Conservation (phyloP, 2,113 vertebrate genomes). For the Rhodinocichla rosea region DNA sequence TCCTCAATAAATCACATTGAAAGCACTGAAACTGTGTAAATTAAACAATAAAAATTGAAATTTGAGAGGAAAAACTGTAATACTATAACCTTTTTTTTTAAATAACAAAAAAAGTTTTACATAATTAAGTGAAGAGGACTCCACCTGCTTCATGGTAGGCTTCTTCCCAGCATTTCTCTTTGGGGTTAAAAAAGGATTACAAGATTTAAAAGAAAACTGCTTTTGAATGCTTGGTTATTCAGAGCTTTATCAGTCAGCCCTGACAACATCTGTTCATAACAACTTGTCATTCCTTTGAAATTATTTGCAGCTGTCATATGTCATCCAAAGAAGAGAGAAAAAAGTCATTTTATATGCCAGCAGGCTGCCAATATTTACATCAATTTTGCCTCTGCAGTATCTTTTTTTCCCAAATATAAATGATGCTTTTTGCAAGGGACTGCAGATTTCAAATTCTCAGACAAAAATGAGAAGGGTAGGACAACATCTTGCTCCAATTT, state of each 20-base stretch:
- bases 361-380: conserved; percentile 2
- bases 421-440: background rate
- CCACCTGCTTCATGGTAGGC: background rate
- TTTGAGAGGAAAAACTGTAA: background rate
- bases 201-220: background rate
- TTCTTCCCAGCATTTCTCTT: background rate
- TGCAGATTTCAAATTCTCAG: conserved; percentile 16
- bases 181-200: background rate
- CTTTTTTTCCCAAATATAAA: background rate
- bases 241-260: background rate
- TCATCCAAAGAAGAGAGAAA: background rate
- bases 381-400: background rate
- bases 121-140: background rate
- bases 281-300: background rate
- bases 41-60: background rate
- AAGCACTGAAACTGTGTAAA: background rate
- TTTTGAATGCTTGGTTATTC: background rate
- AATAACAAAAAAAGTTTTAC: background rate
- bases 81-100: background rate
- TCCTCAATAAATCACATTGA: background rate
- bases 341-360: background rate
- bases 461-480: background rate
- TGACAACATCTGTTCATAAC: background rate
- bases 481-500: background rate
- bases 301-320: background rate